Percentiles rank a stretch among this genome's conserved stretches.
Evolutionary conservation across 2,113 vertebrate species (phyloP).

Genomic region (Sciurus niger): DNA sequence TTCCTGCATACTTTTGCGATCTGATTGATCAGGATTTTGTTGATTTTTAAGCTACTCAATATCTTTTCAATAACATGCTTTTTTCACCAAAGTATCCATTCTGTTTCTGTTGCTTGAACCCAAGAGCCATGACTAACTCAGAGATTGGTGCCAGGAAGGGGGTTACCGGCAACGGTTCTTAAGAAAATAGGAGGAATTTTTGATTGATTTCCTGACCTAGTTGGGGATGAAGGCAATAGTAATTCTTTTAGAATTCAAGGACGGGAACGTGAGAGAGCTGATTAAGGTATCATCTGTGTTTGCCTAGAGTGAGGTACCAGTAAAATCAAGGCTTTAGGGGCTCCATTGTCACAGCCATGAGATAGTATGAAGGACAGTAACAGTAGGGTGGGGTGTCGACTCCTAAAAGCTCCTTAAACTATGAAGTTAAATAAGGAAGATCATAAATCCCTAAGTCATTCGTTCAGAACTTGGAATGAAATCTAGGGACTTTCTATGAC

Average conservation of each 20-base stretch:
- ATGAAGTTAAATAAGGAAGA: not conserved
- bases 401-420: not conserved
- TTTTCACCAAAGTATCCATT: not conserved
- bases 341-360: not conserved
- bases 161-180: not conserved
- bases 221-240: not conserved
- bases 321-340: not conserved
- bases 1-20: not conserved
- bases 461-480: not conserved
- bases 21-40: not conserved
- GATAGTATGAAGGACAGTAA: not conserved
- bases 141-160: not conserved
- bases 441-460: not conserved
- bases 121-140: not conserved
- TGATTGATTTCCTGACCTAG: not conserved
- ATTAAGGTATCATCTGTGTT: constrained; percentile 33
- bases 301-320: not conserved
- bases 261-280: not conserved
- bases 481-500: not conserved
- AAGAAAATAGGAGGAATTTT: not conserved
- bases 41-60: not conserved
- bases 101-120: not conserved
- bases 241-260: constrained; percentile 44
- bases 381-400: not conserved
- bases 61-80: not conserved